phyloP scores from a whole-genome alignment of 1,140 invertebrate species.

The Gonatopus flavifemur region DNA sequence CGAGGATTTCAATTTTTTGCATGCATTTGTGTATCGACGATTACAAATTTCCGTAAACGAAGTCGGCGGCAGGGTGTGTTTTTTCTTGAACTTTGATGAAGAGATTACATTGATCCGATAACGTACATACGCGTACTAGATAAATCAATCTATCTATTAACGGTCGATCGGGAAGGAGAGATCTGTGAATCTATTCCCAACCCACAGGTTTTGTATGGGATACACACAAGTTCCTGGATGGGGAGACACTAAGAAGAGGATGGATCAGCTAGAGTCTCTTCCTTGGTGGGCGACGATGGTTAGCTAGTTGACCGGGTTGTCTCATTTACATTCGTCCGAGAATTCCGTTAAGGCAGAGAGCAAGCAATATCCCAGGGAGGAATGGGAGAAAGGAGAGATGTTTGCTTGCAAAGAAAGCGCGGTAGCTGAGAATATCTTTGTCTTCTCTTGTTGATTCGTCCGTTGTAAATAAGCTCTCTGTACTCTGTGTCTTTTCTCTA shows the following conservation, averaged over 20 bases:
- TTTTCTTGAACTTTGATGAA: too few species aligned
- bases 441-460: conserved; percentile 23
- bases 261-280: conserved; percentile 35
- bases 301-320: conserved; percentile 41
- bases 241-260: conserved; percentile 16
- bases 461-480: conserved; percentile 1
- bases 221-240: conserved; percentile 20
- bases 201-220: conserved; percentile 4
- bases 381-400: conserved; percentile 4
- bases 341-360: conserved; percentile 28
- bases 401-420: not conserved
- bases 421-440: conserved; percentile 9
- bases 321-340: conserved; percentile 49
- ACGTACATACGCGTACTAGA: too few species aligned
- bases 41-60: too few species aligned
- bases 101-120: too few species aligned
- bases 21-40: too few species aligned
- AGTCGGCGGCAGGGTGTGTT: too few species aligned
- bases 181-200: too few species aligned
- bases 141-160: too few species aligned
- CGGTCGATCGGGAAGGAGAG: too few species aligned
- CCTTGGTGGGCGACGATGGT: conserved; percentile 43
- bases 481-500: conserved; percentile 13
- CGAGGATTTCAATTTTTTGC: too few species aligned
- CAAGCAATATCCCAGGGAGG: conserved; percentile 9